These are phyloP conservation scores for Turritopsis dohrnii DNA, from an alignment of 30 jellyfish, hydroid and myxozoan genomes.

Conservation along the genomic window DNA sequence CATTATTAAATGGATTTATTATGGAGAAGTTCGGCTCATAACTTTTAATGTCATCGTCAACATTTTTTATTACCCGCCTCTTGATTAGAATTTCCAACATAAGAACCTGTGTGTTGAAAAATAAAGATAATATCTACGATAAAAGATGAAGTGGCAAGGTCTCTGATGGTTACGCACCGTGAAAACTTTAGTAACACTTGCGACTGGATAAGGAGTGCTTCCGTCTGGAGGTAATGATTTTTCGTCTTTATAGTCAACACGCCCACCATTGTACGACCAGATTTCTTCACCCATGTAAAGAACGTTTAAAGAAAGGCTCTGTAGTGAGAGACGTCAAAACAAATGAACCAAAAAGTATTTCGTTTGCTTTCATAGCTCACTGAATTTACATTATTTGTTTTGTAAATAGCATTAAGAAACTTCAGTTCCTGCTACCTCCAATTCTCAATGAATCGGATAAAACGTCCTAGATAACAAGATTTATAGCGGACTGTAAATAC, in stretches of 20 bases:
- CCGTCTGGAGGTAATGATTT: constrained; percentile 35
- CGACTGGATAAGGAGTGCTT: constrained; percentile 69
- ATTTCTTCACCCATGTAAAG: constrained; percentile 27
- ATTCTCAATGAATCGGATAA: no score
- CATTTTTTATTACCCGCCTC: constrained; percentile 44
- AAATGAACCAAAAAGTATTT: no score
- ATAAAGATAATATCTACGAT: background rate
- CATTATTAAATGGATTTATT: constrained; percentile 51
- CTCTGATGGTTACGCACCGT: constrained; percentile 35
- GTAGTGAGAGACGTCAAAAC: background rate
- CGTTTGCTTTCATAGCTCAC: no score
- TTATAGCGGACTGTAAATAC: no score
- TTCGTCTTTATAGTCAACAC: background rate
- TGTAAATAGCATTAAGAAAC: no score
- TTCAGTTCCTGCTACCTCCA: no score
- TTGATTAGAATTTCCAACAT: constrained; percentile 62
- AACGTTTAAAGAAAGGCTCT: constrained; percentile 3
- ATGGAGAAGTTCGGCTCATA: constrained; percentile 46
- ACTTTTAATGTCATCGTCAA: constrained; percentile 49
- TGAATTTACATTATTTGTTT: no score
- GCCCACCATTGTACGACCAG: constrained; percentile 15
- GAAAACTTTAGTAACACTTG: constrained; percentile 64
- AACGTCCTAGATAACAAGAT: no score
- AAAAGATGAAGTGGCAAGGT: background rate
- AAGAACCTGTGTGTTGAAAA: constrained; percentile 44